phyloP scores from a whole-genome alignment of 2,113 vertebrate genomes.

The Lipotes vexillifer region DNA sequence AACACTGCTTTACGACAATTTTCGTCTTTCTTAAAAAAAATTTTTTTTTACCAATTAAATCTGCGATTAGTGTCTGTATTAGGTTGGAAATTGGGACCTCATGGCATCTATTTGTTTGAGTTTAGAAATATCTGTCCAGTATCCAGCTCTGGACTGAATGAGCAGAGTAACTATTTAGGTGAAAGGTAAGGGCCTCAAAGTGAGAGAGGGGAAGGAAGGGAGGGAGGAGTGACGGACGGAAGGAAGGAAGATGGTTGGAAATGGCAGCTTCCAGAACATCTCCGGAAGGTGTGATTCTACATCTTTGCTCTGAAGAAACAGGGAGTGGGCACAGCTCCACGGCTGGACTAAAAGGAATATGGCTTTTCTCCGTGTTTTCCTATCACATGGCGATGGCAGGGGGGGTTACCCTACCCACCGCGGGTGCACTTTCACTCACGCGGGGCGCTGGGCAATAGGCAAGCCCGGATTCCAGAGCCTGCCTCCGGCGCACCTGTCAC shows the following conservation, averaged over 20 bases:
- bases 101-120: background rate
- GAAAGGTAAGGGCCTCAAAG: background rate
- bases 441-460: background rate
- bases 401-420: background rate
- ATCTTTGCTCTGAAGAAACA: background rate
- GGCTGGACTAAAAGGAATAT: background rate
- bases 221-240: background rate
- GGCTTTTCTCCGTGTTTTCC: background rate
- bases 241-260: background rate
- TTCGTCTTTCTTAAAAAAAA: background rate
- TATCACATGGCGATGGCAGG: background rate
- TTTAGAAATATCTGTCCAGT: background rate
- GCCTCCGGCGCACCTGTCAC: slow-evolving; percentile 51
- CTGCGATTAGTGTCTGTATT: background rate
- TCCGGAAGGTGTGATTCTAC: background rate
- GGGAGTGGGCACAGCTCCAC: background rate
- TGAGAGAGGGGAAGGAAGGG: background rate
- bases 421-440: slow-evolving; percentile 1
- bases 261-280: background rate
- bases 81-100: background rate
- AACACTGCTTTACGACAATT: background rate
- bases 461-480: background rate
- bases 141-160: slow-evolving; percentile 7
- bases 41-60: background rate
- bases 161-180: background rate